phyloP scores from a whole-genome alignment of 37 sponge, comb jelly and placozoan species.

The Theonella swinhoei region DNA sequence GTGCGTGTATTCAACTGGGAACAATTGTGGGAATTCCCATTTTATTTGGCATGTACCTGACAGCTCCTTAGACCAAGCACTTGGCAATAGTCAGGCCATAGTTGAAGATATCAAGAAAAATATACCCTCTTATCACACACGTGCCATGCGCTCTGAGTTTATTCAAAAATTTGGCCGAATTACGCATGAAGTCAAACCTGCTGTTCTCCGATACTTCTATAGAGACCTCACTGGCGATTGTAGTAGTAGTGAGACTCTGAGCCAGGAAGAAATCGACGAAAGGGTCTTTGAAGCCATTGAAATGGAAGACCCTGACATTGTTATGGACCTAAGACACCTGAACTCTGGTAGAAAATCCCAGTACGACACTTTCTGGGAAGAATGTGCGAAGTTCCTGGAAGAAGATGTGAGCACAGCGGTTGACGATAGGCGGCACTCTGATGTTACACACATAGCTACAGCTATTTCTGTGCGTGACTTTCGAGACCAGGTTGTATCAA shows the following conservation, averaged over 20 bases:
- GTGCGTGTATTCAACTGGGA: constrained; percentile 44
- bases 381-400: constrained; percentile 49
- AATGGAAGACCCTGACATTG: constrained; percentile 44
- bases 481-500: constrained; percentile 29
- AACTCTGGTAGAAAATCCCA: constrained; percentile 13
- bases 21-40: constrained; percentile 44
- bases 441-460: constrained; percentile 27
- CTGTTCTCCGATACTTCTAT: constrained; percentile 21
- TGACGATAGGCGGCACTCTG: constrained; percentile 49
- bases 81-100: constrained; percentile 7
- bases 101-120: constrained; percentile 32
- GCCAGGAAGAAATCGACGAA: constrained; percentile 29
- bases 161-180: constrained; percentile 50
- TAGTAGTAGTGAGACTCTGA: background rate
- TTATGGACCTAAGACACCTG: constrained; percentile 30
- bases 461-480: too few species aligned
- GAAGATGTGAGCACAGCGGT: constrained; percentile 48
- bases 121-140: constrained; percentile 37
- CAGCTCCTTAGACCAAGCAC: background rate
- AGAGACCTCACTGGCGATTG: constrained; percentile 32
- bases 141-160: constrained; percentile 19
- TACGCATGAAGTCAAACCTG: constrained; percentile 7
- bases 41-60: constrained; percentile 55
- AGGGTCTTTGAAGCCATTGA: constrained; percentile 13
- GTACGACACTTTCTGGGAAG: constrained; percentile 59